Evolutionary conservation across 2,113 vertebrate species (phyloP).

Genomic region (Meleagris gallopavo): DNA sequence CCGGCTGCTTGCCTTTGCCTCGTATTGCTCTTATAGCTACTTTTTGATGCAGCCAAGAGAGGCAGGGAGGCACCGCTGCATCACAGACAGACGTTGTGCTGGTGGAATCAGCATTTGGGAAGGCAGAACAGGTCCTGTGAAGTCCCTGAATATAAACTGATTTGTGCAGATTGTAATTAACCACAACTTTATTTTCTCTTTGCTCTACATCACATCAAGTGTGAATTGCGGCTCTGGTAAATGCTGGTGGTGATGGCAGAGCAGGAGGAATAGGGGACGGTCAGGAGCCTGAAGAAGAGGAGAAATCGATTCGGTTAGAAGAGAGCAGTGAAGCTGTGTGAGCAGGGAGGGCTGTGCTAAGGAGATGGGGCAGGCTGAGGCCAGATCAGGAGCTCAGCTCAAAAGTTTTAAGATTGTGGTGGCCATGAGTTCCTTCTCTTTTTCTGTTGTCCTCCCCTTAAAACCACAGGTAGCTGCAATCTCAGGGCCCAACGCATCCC

Average conservation of each 20-base stretch:
- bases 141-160: neutral
- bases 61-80: neutral
- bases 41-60: neutral
- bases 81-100: accelerated
- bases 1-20: neutral
- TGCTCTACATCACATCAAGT: accelerated
- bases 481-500: neutral
- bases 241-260: neutral
- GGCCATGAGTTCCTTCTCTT: neutral
- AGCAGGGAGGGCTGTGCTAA: neutral
- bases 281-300: neutral
- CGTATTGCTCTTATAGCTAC: accelerated
- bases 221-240: neutral
- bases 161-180: neutral
- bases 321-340: neutral
- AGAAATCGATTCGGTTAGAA: neutral
- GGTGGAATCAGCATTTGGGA: neutral
- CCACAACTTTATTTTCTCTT: neutral
- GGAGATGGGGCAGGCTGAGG: neutral
- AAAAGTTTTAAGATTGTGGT: neutral
- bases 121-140: neutral
- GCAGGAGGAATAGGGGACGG: neutral
- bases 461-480: neutral
- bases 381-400: neutral
- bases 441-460: neutral